Conservation (phyloP, 2,888 invertebrate species). For the Pyrochroa serraticornis region DNA sequence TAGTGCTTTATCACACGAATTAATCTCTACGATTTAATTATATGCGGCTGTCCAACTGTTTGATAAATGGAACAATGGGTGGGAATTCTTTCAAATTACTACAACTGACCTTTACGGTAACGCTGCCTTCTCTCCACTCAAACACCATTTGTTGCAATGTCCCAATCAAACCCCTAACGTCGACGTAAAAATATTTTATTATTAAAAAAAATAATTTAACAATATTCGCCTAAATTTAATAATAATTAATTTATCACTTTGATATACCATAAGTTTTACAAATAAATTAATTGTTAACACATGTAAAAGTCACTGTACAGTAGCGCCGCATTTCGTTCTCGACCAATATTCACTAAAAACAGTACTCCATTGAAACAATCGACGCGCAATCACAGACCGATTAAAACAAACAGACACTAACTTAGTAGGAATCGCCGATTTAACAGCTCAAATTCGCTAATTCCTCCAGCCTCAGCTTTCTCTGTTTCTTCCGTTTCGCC, state of each 20-base stretch:
- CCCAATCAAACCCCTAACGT: neutral
- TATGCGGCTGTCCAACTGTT: neutral
- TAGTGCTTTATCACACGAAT: constrained; percentile 1
- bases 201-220: constrained; percentile 26
- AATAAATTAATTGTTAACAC: constrained; percentile 23
- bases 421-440: constrained; percentile 26
- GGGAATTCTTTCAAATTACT: constrained; percentile 9
- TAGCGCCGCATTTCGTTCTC: neutral
- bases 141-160: no score
- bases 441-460: constrained; percentile 14
- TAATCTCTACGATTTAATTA: neutral
- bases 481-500: constrained; percentile 36
- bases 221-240: constrained; percentile 18
- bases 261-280: constrained; percentile 14
- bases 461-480: constrained; percentile 38
- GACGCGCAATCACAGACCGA: constrained; percentile 43
- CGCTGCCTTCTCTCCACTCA: neutral
- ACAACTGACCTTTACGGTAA: neutral
- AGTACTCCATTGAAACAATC: constrained; percentile 14
- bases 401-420: constrained; percentile 41
- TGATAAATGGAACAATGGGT: constrained; percentile 17
- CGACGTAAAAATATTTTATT: constrained; percentile 7
- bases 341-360: constrained; percentile 2
- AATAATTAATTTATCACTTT: constrained; percentile 28
- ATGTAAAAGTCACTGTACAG: constrained; percentile 1